Evolutionary conservation across 2,797 vertebrate species (phyloP).

Genomic region (Gallinago nigripennis): DNA sequence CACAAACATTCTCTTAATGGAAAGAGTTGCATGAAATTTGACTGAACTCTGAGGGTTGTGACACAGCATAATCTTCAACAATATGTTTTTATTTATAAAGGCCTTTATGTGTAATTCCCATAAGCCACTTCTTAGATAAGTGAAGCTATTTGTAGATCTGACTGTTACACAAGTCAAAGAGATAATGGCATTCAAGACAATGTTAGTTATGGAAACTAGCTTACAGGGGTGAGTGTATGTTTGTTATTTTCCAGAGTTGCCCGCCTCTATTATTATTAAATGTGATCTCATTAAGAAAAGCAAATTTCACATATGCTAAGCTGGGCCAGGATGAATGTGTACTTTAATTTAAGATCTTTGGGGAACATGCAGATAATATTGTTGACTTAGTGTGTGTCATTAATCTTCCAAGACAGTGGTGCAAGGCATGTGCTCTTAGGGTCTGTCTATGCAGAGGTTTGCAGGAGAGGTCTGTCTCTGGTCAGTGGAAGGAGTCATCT

Average conservation of each 20-base stretch:
- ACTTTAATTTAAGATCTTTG: slow-evolving; percentile 45
- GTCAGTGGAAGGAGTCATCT: background rate
- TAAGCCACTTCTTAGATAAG: background rate
- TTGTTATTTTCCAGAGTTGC: slow-evolving; percentile 30
- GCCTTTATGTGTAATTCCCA: background rate
- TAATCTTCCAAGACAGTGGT: slow-evolving; percentile 11
- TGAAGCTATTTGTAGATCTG: slow-evolving; percentile 14
- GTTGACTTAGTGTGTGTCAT: slow-evolving; percentile 29
- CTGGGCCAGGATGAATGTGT: slow-evolving; percentile 1
- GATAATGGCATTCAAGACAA: background rate
- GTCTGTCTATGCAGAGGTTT: background rate
- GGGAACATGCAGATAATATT: slow-evolving; percentile 13
- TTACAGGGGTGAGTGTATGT: background rate
- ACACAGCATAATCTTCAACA: background rate
- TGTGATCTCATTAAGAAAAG: slow-evolving; percentile 31
- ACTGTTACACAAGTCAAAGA: background rate
- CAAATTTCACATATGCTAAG: slow-evolving; percentile 10
- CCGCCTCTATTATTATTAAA: background rate
- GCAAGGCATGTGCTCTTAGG: background rate
- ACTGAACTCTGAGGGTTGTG: background rate
- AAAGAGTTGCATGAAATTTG: background rate
- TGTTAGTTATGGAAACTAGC: background rate
- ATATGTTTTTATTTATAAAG: slow-evolving; percentile 17
- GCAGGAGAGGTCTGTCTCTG: background rate
- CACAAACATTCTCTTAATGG: background rate